phyloP scores from a whole-genome alignment of 1,140 invertebrate species.

The Coboldia fuscipes region DNA sequence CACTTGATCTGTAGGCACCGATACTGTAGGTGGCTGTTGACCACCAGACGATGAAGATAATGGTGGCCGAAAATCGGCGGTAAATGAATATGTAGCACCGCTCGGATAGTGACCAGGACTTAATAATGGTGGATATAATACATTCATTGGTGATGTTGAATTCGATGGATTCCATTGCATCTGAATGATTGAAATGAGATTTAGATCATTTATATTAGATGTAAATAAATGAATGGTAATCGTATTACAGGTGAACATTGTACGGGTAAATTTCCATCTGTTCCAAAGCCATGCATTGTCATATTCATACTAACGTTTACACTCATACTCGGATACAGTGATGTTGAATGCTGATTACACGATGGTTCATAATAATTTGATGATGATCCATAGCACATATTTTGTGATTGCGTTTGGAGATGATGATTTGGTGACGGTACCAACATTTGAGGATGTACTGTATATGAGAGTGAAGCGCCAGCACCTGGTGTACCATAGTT shows the following conservation, averaged over 20 bases:
- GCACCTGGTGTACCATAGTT: constrained; percentile 18
- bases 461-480: constrained; percentile 26
- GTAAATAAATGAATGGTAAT: background rate
- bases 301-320: constrained; percentile 95
- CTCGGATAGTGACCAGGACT: constrained; percentile 36
- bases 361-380: constrained; percentile 12
- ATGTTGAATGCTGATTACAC: constrained; percentile 28
- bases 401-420: constrained; percentile 12
- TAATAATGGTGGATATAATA: constrained; percentile 33
- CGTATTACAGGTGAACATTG: constrained; percentile 35
- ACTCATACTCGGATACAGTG: constrained; percentile 72
- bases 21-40: constrained; percentile 15
- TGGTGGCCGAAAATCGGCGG: constrained; percentile 48
- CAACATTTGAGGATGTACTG: constrained; percentile 25
- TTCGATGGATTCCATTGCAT: constrained; percentile 41
- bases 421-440: constrained; percentile 16
- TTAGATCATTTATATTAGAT: too few relatives aligned
- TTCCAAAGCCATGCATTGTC: constrained; percentile 75
- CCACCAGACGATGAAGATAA: constrained; percentile 25
- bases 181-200: constrained; percentile 13
- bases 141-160: constrained; percentile 28
- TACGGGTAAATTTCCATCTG: constrained; percentile 27
- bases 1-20: background rate
- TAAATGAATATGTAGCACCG: constrained; percentile 50
- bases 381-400: constrained; percentile 8